Percentiles rank a stretch among this genome's conserved stretches.
Evolutionary conservation across 2,113 vertebrate genomes (phyloP).

Genomic region (Gulo gulo): DNA sequence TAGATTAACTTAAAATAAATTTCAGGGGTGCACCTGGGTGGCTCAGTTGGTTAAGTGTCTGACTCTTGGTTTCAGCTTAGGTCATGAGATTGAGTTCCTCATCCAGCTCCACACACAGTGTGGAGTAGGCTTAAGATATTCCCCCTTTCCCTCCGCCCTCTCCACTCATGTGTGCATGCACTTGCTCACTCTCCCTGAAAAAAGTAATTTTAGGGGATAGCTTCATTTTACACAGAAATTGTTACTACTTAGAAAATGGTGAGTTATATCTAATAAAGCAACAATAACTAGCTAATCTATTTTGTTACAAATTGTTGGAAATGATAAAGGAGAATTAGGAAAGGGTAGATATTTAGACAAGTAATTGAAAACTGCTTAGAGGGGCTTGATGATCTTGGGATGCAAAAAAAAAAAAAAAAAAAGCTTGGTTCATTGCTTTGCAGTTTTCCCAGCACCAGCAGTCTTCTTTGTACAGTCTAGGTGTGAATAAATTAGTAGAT

Average conservation of each 20-base stretch:
- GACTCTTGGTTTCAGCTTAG: background rate
- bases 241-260: background rate
- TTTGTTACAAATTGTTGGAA: conserved; percentile 7
- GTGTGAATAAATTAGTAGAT: background rate
- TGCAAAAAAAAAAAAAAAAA: background rate
- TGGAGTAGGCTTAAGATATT: background rate
- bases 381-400: background rate
- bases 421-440: background rate
- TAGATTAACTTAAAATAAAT: background rate
- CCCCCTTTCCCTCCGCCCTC: too few relatives aligned
- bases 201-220: conserved; percentile 14
- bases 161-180: background rate
- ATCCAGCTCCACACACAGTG: background rate
- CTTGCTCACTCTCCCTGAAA: background rate
- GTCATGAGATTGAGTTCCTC: background rate
- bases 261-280: background rate
- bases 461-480: background rate
- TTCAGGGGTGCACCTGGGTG: background rate
- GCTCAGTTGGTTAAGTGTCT: background rate
- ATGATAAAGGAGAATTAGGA: background rate
- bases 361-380: conserved; percentile 5
- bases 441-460: background rate
- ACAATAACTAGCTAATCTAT: background rate
- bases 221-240: background rate
- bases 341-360: conserved; percentile 31